A percentile compares a stretch with the other conserved stretches of the same genome.
Conservation (phyloP, 2,888 invertebrate species). For the Xestia c-nigrum region DNA sequence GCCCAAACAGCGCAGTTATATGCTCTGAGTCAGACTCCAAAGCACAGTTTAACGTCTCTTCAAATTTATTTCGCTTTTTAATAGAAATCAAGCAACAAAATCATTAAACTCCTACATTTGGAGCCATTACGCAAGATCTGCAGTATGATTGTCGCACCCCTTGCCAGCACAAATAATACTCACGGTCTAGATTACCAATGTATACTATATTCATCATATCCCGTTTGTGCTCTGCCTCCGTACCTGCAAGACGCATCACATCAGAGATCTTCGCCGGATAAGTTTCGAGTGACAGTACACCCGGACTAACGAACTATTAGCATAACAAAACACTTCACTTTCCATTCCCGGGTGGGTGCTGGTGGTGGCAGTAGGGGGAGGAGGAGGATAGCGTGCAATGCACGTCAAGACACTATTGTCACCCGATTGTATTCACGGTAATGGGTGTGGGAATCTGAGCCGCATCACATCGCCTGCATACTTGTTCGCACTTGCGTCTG, state of each 20-base stretch:
- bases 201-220: not conserved
- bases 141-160: not conserved
- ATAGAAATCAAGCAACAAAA: not conserved
- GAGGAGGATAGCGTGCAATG: slow-evolving; percentile 22
- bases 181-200: not conserved
- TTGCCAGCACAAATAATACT: not conserved
- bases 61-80: not conserved
- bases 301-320: slow-evolving; percentile 52
- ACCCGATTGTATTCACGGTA: slow-evolving; percentile 56
- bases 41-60: not conserved
- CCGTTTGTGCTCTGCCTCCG: slow-evolving; percentile 21
- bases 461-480: slow-evolving; percentile 54
- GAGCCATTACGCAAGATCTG: not conserved
- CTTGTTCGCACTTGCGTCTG: slow-evolving; percentile 48
- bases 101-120: not conserved
- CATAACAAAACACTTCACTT: slow-evolving; percentile 58
- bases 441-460: slow-evolving; percentile 58
- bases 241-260: slow-evolving; percentile 26
- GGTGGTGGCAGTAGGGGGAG: not conserved
- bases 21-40: not conserved
- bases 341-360: slow-evolving; percentile 25
- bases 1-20: not conserved
- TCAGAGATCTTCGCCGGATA: slow-evolving; percentile 29
- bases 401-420: slow-evolving; percentile 56
- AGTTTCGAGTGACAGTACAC: slow-evolving; percentile 38